These are phyloP conservation scores for Gymnodraco acuticeps DNA, from an alignment of 2,797 vertebrate species.

Conservation along the genomic window DNA sequence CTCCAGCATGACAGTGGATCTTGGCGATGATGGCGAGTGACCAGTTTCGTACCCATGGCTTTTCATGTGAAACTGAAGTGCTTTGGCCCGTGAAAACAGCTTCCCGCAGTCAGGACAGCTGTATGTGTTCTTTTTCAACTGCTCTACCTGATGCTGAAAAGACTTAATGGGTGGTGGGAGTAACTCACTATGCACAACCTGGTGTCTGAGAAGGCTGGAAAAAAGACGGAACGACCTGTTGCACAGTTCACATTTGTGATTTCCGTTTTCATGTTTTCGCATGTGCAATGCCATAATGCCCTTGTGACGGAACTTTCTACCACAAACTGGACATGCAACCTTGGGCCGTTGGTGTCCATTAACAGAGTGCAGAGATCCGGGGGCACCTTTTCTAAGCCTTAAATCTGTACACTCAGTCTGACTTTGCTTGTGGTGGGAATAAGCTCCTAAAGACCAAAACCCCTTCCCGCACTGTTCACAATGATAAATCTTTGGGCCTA, in stretches of 20 bases:
- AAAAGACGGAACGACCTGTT: conserved; percentile 84
- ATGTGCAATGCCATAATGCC: conserved; percentile 83
- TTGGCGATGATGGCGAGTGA: conserved; percentile 62
- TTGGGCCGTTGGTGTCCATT: conserved; percentile 70
- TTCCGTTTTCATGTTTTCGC: conserved; percentile 82
- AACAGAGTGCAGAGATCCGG: conserved; percentile 47
- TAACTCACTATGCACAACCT: conserved; percentile 79
- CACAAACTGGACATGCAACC: conserved; percentile 80
- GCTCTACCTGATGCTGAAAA: conserved; percentile 86
- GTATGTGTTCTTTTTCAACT: conserved; percentile 85
- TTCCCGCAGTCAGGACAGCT: conserved; percentile 86
- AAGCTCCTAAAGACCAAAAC: conserved; percentile 88
- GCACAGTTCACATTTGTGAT: conserved; percentile 85
- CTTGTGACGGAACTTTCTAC: conserved; percentile 81
- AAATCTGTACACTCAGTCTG: conserved; percentile 76
- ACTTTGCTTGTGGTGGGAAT: conserved; percentile 85
- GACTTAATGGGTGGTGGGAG: conserved; percentile 82
- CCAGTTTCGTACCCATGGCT: conserved; percentile 85
- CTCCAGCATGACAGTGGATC: conserved; percentile 48
- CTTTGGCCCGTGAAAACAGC: conserved; percentile 85
- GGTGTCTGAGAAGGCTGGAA: conserved; percentile 85
- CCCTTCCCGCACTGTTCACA: conserved; percentile 87
- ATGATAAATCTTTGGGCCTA: conserved; percentile 86
- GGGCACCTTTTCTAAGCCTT: conserved; percentile 62
- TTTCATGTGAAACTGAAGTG: conserved; percentile 88